phyloP scores from a whole-genome alignment of 2,888 invertebrate species.

The Ditylenchus weischeri region DNA sequence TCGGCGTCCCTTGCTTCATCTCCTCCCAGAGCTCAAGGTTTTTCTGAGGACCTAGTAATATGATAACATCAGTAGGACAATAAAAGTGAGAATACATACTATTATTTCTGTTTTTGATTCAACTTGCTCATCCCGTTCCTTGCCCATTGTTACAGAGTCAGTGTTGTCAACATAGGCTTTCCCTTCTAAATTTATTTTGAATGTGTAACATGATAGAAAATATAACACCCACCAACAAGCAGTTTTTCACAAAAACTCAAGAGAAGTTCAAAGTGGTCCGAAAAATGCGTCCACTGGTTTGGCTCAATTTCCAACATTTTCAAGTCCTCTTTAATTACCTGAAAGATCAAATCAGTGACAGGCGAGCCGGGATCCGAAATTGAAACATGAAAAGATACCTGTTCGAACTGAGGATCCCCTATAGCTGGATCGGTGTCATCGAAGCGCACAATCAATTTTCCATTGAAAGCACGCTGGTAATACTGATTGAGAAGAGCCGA shows the following conservation, averaged over 20 bases:
- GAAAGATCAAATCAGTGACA: constrained; percentile 14
- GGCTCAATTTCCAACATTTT: constrained; percentile 84
- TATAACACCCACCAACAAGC: constrained; percentile 67
- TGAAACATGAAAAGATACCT: constrained; percentile 65
- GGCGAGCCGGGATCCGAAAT: too few relatives aligned
- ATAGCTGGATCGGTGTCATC: constrained; percentile 99
- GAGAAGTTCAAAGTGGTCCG: constrained; percentile 92
- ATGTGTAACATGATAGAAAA: too few relatives aligned
- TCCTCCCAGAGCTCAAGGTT: constrained; percentile 87
- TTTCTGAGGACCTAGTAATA: too few relatives aligned
- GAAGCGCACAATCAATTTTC: constrained; percentile 93
- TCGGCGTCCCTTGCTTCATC: constrained; percentile 79
- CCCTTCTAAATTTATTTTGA: constrained; percentile 62
- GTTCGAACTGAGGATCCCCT: constrained; percentile 92
- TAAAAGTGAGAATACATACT: too few relatives aligned
- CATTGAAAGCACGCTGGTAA: constrained; percentile 86
- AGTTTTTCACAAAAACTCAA: constrained; percentile 76
- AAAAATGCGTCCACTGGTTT: constrained; percentile 88
- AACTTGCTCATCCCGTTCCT: constrained; percentile 80
- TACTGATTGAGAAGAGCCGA: constrained; percentile 96
- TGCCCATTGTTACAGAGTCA: constrained; percentile 87
- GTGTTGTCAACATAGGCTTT: constrained; percentile 96
- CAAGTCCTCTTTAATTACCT: constrained; percentile 84
- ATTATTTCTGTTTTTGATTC: constrained; percentile 67
- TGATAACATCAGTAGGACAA: too few relatives aligned